These are phyloP conservation scores for Ephestia elutella DNA, from an alignment of 1,140 invertebrate species.

Conservation along the genomic window DNA sequence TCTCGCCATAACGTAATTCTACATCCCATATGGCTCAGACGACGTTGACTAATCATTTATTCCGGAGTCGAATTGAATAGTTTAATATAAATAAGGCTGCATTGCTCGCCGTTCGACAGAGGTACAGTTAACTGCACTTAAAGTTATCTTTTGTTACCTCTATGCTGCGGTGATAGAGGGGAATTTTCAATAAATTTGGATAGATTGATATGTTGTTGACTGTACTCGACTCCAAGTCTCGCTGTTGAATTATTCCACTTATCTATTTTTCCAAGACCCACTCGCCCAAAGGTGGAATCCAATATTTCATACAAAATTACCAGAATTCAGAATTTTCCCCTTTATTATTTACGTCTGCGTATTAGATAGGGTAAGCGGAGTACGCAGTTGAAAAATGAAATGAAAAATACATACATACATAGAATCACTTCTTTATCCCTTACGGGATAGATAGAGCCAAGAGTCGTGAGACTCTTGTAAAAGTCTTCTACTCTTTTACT, in stretches of 20 bases:
- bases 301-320: conserved; percentile 2
- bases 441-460: no score
- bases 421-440: no score
- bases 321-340: neutral
- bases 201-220: no score
- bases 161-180: no score
- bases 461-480: no score
- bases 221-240: neutral
- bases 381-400: neutral
- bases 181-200: no score
- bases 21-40: neutral
- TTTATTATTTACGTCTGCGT: neutral
- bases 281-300: neutral
- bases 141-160: no score
- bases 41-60: neutral
- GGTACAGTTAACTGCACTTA: no score
- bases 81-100: neutral
- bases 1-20: neutral
- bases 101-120: conserved; percentile 1
- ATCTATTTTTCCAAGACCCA: neutral
- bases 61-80: neutral
- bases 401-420: no score
- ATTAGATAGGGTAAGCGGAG: neutral
- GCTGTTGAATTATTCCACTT: conserved; percentile 2
- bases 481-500: no score